Evolutionary conservation across 2,888 invertebrate genomes (phyloP).

Genomic region (Drepanosiphum platanoidis): DNA sequence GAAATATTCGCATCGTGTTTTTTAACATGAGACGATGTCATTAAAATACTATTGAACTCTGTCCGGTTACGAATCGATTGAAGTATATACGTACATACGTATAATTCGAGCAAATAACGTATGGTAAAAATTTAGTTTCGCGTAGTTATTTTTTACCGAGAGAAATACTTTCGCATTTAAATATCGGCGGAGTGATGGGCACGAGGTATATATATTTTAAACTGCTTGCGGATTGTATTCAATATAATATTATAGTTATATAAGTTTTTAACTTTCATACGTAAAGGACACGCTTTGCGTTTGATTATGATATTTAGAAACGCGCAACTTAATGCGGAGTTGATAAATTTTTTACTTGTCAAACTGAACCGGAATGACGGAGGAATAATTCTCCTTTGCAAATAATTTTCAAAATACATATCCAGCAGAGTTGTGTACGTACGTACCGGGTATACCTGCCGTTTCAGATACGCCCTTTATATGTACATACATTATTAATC

Average conservation of each 20-base stretch:
- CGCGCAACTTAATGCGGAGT: background rate
- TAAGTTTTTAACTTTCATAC: background rate
- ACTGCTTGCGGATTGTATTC: background rate
- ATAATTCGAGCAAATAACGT: no score
- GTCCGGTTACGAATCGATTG: no score
- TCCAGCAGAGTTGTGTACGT: background rate
- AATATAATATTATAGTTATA: background rate
- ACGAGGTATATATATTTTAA: background rate
- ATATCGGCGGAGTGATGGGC: background rate
- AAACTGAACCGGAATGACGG: background rate
- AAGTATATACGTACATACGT: no score
- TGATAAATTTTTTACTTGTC: slow-evolving; percentile 19
- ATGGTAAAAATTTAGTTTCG: no score
- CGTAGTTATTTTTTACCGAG: no score
- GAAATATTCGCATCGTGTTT: no score
- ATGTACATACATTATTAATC: slow-evolving; percentile 30
- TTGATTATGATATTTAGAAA: slow-evolving; percentile 1
- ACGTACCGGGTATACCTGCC: no score
- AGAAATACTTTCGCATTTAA: background rate
- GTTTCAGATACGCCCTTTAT: slow-evolving; percentile 17
- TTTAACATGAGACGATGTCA: no score
- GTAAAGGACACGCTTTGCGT: background rate
- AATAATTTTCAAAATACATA: slow-evolving; percentile 38
- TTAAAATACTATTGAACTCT: no score
- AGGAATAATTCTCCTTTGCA: slow-evolving; percentile 9